Percentiles rank a stretch among this genome's conserved stretches.
Evolutionary conservation across 2,888 invertebrate species (phyloP).

Genomic region (Sphaerophoria taeniata): DNA sequence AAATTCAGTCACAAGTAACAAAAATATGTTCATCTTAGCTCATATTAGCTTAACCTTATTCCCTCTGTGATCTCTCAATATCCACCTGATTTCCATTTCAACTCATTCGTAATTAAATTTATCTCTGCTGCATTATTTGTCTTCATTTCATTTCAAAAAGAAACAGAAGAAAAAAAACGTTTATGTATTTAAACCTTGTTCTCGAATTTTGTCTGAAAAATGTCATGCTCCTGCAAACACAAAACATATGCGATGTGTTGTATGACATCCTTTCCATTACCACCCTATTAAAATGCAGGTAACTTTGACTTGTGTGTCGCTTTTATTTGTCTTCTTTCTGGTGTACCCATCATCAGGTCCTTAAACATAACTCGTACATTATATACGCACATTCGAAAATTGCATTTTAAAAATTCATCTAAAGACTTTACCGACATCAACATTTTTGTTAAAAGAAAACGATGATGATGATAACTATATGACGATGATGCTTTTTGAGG

Average conservation of each 20-base stretch:
- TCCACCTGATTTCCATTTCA: neutral
- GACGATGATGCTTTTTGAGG: neutral
- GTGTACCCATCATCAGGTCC: neutral
- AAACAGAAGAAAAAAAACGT: no score
- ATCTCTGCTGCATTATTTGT: neutral
- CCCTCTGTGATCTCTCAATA: neutral
- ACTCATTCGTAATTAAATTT: constrained; percentile 4
- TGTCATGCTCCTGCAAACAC: constrained; percentile 1
- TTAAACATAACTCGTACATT: neutral
- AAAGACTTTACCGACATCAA: constrained; percentile 24
- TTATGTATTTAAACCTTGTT: constrained; percentile 11
- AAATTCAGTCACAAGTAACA: neutral
- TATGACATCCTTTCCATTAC: constrained; percentile 1
- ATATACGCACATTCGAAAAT: constrained; percentile 40
- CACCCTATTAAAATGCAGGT: constrained; percentile 9
- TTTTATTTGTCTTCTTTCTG: neutral
- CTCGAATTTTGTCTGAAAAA: constrained; percentile 7
- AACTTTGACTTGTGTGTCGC: constrained; percentile 23
- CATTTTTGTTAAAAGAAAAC: neutral
- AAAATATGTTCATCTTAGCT: neutral
- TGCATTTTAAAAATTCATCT: constrained; percentile 61
- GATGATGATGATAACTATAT: neutral
- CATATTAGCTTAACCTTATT: neutral
- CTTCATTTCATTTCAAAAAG: neutral
- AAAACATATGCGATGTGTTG: neutral